phyloP scores from a whole-genome alignment of 64 coral and sea anemone species.

The Montipora capricornis region DNA sequence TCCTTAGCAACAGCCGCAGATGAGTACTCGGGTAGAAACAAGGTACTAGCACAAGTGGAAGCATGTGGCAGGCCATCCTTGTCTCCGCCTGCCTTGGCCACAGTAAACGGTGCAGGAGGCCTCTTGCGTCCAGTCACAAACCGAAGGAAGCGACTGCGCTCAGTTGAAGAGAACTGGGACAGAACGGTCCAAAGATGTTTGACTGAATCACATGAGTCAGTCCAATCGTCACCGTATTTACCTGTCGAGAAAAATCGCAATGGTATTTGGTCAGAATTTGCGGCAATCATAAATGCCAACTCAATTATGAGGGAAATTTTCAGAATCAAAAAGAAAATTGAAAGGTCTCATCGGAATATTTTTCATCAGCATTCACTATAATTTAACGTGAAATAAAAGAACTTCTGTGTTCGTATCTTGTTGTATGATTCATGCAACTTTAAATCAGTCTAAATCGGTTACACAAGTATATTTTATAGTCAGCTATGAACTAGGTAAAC shows the following conservation, averaged over 20 bases:
- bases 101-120: constrained; percentile 88
- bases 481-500: too few species aligned
- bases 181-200: constrained; percentile 82
- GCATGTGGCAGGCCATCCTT: constrained; percentile 85
- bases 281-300: not conserved
- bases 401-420: too few species aligned
- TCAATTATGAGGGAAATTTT: too few species aligned
- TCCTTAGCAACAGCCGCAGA: constrained; percentile 79
- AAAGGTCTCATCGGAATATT: too few species aligned
- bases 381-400: too few species aligned
- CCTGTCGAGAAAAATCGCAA: constrained; percentile 47
- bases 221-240: constrained; percentile 96
- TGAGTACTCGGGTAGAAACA: constrained; percentile 85
- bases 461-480: too few species aligned
- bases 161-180: constrained; percentile 78
- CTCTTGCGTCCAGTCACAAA: constrained; percentile 96
- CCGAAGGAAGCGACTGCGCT: constrained; percentile 94
- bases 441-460: too few species aligned
- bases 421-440: too few species aligned
- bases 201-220: constrained; percentile 70
- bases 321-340: too few species aligned
- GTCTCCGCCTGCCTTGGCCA: constrained; percentile 82
- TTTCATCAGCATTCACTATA: too few species aligned
- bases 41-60: constrained; percentile 93
- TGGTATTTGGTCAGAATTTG: not conserved